phyloP scores from a whole-genome alignment of 2,113 vertebrate genomes.

The Rhea americana region DNA sequence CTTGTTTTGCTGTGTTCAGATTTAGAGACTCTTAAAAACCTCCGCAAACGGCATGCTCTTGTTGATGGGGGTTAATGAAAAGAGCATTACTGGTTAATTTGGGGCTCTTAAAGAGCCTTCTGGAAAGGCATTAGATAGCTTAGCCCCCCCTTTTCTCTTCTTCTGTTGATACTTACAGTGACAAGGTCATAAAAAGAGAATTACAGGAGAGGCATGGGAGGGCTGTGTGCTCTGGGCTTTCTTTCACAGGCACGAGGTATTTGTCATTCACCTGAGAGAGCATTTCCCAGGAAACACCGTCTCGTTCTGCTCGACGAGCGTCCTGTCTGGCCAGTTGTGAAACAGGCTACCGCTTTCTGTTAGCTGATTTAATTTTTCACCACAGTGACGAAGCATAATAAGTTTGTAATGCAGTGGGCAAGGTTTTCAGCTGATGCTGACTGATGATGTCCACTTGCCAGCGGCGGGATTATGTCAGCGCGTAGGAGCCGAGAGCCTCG shows the following conservation, averaged over 20 bases:
- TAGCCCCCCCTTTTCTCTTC: neutral
- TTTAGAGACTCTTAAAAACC: neutral
- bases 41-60: conserved; percentile 20
- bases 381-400: neutral
- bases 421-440: neutral
- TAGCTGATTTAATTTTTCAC: neutral
- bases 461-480: neutral
- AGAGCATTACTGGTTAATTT: neutral
- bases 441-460: neutral
- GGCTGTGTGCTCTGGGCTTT: neutral
- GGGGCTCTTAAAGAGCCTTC: neutral
- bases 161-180: neutral
- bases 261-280: neutral
- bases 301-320: neutral
- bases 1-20: conserved; percentile 25
- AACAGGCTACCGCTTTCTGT: fast-evolving
- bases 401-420: fast-evolving
- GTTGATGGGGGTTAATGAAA: neutral
- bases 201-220: neutral
- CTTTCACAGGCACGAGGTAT: neutral
- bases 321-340: neutral
- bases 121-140: neutral
- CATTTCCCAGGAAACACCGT: neutral
- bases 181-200: neutral
- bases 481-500: neutral